Evolutionary conservation across 2,888 invertebrate species (phyloP).

Genomic region (Drosophila engyochracea): DNA sequence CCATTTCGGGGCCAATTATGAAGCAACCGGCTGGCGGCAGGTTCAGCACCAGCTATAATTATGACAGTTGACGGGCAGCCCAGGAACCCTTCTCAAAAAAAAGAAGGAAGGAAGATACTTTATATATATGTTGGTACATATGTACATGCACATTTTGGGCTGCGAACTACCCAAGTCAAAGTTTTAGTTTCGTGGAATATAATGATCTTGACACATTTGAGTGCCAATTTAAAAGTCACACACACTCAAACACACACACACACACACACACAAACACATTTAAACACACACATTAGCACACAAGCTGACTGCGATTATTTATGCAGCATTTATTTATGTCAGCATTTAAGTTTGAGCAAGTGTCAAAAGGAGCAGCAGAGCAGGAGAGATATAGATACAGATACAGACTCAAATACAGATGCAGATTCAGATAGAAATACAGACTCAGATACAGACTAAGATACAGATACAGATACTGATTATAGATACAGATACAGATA

Average conservation of each 20-base stretch:
- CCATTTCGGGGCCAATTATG: slow-evolving; percentile 61
- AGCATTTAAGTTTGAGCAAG: slow-evolving; percentile 8
- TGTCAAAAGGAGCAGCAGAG: slow-evolving; percentile 4
- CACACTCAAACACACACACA: slow-evolving; percentile 32
- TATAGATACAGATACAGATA: background rate
- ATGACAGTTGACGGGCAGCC: slow-evolving; percentile 72
- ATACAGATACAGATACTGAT: background rate
- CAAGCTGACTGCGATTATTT: slow-evolving; percentile 17
- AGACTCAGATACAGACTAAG: background rate
- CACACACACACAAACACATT: background rate
- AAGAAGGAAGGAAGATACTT: background rate
- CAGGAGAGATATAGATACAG: background rate
- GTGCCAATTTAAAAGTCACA: slow-evolving; percentile 70
- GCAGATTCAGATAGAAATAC: background rate
- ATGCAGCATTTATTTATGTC: slow-evolving; percentile 1
- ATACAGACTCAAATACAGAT: background rate
- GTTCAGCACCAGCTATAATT: slow-evolving; percentile 64
- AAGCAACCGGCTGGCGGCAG: slow-evolving; percentile 19
- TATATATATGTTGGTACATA: background rate
- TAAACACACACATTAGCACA: slow-evolving; percentile 35
- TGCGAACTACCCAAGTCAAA: slow-evolving; percentile 37
- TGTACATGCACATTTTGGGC: slow-evolving; percentile 48
- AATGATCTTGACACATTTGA: slow-evolving; percentile 75
- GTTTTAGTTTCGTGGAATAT: slow-evolving; percentile 65
- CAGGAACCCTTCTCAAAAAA: slow-evolving; percentile 71